Percentiles rank a stretch among this genome's conserved stretches.
phyloP scores from a whole-genome alignment of 1,140 invertebrate genomes.

The Sarcophaga peregrina region DNA sequence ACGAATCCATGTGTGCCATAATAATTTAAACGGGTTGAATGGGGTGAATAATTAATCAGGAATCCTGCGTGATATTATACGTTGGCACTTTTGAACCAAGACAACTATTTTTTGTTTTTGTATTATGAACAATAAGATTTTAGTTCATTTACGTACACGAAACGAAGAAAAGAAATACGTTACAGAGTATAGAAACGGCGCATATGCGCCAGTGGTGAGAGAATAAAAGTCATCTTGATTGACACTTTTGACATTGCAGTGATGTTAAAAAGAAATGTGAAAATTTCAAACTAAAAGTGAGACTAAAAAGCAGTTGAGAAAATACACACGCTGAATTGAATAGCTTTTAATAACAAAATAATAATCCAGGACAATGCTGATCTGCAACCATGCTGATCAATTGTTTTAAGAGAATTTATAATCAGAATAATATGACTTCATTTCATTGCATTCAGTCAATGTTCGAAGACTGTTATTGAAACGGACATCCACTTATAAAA shows the following conservation, averaged over 20 bases:
- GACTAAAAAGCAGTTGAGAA: slow-evolving; percentile 3
- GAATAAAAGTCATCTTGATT: slow-evolving; percentile 34
- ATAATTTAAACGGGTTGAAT: slow-evolving; percentile 27
- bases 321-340: neutral
- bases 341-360: neutral
- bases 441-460: too few relatives aligned
- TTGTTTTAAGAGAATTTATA: slow-evolving; percentile 1
- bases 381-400: slow-evolving; percentile 11
- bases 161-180: too few relatives aligned
- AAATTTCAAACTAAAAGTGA: neutral
- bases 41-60: slow-evolving; percentile 36
- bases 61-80: too few relatives aligned
- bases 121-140: too few relatives aligned
- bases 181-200: neutral
- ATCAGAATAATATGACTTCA: neutral
- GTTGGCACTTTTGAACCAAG: neutral
- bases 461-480: too few relatives aligned
- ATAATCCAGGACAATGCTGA: neutral
- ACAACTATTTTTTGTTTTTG: too few relatives aligned
- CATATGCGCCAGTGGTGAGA: neutral
- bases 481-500: too few relatives aligned
- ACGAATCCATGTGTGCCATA: neutral
- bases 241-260: slow-evolving; percentile 31
- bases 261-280: neutral
- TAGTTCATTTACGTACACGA: too few relatives aligned